phyloP scores from a whole-genome alignment of 2,797 vertebrate genomes.

The Rhinatrema bivittatum region DNA sequence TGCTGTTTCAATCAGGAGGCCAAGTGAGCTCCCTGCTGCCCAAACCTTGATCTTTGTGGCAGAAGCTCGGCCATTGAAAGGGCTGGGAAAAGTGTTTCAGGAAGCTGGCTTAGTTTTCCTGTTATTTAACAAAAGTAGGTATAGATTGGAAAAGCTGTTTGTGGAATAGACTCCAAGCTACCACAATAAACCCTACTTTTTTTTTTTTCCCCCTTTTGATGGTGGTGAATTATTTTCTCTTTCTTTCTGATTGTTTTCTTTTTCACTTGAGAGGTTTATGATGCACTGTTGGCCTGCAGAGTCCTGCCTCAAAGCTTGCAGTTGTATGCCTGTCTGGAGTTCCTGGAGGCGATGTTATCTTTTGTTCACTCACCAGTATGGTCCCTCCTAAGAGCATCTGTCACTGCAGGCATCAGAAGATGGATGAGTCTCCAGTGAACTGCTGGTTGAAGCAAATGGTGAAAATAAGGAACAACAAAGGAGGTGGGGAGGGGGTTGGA shows the following conservation, averaged over 20 bases:
- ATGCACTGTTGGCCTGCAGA: conserved; percentile 45
- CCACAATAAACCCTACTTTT: no score
- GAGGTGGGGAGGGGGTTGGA: conserved; percentile 47
- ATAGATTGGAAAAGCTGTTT: no score
- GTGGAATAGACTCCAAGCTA: no score
- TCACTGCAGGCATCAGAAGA: conserved; percentile 86
- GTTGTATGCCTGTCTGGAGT: conserved; percentile 56
- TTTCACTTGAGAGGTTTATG: conserved; percentile 52
- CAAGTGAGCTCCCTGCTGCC: no score
- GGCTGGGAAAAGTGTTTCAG: no score
- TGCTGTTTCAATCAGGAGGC: no score
- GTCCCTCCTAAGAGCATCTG: conserved; percentile 86
- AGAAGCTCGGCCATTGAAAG: no score
- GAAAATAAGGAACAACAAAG: conserved; percentile 74
- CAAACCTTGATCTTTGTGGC: no score
- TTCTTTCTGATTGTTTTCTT: conserved; percentile 37
- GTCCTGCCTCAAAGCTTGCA: conserved; percentile 39
- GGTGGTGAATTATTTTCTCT: conserved; percentile 40
- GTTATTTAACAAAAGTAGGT: no score
- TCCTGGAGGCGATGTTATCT: conserved; percentile 65
- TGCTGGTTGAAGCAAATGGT: conserved; percentile 93
- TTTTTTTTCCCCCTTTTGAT: conserved; percentile 42
- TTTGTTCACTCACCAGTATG: conserved; percentile 63
- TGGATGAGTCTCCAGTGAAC: conserved; percentile 90
- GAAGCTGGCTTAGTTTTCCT: no score